These are phyloP conservation scores for Metacarcinus magister DNA, from an alignment of 2,888 invertebrate genomes.

Conservation along the genomic window DNA sequence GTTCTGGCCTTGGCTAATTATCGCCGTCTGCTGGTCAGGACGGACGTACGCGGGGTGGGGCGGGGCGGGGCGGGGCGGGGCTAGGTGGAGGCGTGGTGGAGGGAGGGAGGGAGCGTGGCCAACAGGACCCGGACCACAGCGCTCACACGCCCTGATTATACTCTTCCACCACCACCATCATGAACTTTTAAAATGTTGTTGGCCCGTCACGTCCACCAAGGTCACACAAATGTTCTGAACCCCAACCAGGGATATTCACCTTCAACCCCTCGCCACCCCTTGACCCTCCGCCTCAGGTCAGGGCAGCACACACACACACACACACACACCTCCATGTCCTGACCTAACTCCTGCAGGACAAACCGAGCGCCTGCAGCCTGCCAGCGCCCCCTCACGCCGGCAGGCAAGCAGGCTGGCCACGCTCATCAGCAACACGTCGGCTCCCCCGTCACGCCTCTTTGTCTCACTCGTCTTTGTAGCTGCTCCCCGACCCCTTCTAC, in stretches of 20 bases:
- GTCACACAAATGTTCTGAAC: slow-evolving; percentile 2
- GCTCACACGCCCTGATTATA: slow-evolving; percentile 35
- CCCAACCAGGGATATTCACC: background rate
- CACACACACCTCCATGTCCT: too few species aligned
- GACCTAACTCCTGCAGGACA: background rate
- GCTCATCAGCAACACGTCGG: slow-evolving; percentile 70
- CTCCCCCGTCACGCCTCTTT: slow-evolving; percentile 73
- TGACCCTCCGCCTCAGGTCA: background rate
- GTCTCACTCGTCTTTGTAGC: slow-evolving; percentile 76
- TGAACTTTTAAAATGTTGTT: slow-evolving; percentile 51
- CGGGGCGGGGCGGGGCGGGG: slow-evolving; percentile 22
- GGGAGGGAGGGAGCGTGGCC: slow-evolving; percentile 23
- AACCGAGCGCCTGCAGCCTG: slow-evolving; percentile 16
- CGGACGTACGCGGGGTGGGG: slow-evolving; percentile 28
- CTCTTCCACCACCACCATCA: slow-evolving; percentile 31
- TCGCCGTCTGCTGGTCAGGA: slow-evolving; percentile 60
- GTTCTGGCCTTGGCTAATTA: slow-evolving; percentile 72
- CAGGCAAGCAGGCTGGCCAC: slow-evolving; percentile 34
- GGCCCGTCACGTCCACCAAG: slow-evolving; percentile 38
- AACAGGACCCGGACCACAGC: slow-evolving; percentile 17
- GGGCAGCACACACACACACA: background rate
- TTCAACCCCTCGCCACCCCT: background rate
- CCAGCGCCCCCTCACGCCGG: background rate
- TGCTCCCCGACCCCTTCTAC: too few species aligned
- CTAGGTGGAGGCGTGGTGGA: background rate